Evolutionary conservation across 1,140 invertebrate species (phyloP).

Genomic region (Magallana angulata): DNA sequence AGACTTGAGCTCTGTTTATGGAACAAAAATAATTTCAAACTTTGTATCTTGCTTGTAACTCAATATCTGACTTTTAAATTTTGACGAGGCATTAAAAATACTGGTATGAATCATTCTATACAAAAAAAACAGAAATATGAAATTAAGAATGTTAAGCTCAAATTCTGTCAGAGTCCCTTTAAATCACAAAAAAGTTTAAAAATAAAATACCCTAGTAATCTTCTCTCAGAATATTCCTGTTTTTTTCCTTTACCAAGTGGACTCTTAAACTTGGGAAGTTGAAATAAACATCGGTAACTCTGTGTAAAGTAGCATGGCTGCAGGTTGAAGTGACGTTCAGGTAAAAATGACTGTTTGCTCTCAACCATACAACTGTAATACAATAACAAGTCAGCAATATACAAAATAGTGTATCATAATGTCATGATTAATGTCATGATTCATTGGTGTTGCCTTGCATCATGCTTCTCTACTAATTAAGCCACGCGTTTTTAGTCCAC

Average conservation of each 20-base stretch:
- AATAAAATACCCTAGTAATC: constrained; percentile 9
- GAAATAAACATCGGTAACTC: constrained; percentile 12
- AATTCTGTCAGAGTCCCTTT: too few species aligned
- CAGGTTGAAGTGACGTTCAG: neutral
- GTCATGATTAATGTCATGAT: neutral
- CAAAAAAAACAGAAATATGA: too few species aligned
- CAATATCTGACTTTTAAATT: too few species aligned
- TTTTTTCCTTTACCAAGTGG: constrained; percentile 20
- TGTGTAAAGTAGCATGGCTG: neutral
- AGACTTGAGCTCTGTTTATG: too few species aligned
- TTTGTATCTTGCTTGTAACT: too few species aligned
- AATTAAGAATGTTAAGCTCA: too few species aligned
- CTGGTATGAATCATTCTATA: too few species aligned
- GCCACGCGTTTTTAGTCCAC: neutral
- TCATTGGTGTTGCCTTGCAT: neutral
- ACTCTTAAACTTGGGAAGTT: neutral
- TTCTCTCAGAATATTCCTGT: constrained; percentile 39
- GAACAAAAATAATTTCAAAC: too few species aligned
- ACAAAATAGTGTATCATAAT: neutral
- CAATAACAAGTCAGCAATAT: neutral
- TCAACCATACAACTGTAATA: neutral
- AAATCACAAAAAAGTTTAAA: neutral
- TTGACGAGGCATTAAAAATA: too few species aligned
- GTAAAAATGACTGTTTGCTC: neutral
- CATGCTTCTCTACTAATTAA: neutral